phyloP scores from a whole-genome alignment of 2,797 vertebrate species.

The Hirundo rustica region DNA sequence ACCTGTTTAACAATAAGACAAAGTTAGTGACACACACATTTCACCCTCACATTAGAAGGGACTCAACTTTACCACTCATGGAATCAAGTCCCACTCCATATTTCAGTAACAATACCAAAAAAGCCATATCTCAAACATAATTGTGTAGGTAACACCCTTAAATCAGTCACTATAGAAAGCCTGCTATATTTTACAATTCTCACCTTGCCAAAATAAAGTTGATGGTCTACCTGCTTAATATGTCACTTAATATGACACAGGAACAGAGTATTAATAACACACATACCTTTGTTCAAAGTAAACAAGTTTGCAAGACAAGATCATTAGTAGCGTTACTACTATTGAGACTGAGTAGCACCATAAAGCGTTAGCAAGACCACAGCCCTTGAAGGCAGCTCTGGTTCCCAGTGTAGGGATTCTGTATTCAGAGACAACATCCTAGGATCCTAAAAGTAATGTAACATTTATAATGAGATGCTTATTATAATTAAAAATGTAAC shows the following conservation, averaged over 20 bases:
- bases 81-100: not conserved
- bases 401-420: slow-evolving; percentile 9
- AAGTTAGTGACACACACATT: slow-evolving; percentile 20
- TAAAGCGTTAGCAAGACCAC: slow-evolving; percentile 14
- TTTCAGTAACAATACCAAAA: not conserved
- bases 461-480: not conserved
- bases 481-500: not conserved
- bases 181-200: not conserved
- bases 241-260: not conserved
- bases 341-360: not conserved
- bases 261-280: not conserved
- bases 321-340: slow-evolving; percentile 16
- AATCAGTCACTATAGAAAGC: not conserved
- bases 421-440: slow-evolving; percentile 20
- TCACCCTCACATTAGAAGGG: not conserved
- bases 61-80: not conserved
- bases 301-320: slow-evolving; percentile 32
- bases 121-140: not conserved
- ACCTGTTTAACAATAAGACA: slow-evolving; percentile 79
- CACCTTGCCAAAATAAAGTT: not conserved
- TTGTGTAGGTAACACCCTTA: not conserved
- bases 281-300: not conserved
- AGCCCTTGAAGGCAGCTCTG: slow-evolving; percentile 18
- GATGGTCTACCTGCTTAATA: not conserved
- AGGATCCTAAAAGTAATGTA: not conserved